phyloP scores from a whole-genome alignment of 1,140 invertebrate genomes.

The Zaprionus lachaisei region DNA sequence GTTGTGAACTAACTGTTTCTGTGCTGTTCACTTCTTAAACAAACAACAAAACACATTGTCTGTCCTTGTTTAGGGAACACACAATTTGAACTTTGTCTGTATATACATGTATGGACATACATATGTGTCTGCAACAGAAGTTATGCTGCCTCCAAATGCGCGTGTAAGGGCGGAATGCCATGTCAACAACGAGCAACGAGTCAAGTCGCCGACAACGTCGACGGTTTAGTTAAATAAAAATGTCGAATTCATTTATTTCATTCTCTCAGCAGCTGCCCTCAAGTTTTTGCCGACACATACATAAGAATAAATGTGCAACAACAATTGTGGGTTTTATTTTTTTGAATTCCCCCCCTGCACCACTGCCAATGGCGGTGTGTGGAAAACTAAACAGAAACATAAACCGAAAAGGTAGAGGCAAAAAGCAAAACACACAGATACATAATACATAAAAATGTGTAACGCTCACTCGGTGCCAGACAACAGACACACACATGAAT shows the following conservation, averaged over 20 bases:
- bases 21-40: not conserved
- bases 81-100: not conserved
- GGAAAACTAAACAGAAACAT: slow-evolving; percentile 4
- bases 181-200: slow-evolving; percentile 3
- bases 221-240: not conserved
- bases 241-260: not conserved
- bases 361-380: not conserved
- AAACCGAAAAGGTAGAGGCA: slow-evolving; percentile 7
- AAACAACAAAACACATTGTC: not conserved
- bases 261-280: not conserved
- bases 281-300: not conserved
- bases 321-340: not conserved
- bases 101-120: not conserved
- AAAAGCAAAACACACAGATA: slow-evolving; percentile 5
- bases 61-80: not conserved
- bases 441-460: slow-evolving; percentile 5
- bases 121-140: not conserved
- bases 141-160: not conserved
- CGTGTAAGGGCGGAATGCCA: slow-evolving; percentile 1
- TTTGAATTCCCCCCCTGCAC: slow-evolving; percentile 1
- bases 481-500: not conserved
- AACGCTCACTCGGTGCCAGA: slow-evolving; percentile 1
- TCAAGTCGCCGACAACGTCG: slow-evolving; percentile 1
- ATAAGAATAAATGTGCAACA: slow-evolving; percentile 2
- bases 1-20: not conserved